phyloP scores from a whole-genome alignment of 2,113 vertebrate species.

The Lamprotornis superbus region DNA sequence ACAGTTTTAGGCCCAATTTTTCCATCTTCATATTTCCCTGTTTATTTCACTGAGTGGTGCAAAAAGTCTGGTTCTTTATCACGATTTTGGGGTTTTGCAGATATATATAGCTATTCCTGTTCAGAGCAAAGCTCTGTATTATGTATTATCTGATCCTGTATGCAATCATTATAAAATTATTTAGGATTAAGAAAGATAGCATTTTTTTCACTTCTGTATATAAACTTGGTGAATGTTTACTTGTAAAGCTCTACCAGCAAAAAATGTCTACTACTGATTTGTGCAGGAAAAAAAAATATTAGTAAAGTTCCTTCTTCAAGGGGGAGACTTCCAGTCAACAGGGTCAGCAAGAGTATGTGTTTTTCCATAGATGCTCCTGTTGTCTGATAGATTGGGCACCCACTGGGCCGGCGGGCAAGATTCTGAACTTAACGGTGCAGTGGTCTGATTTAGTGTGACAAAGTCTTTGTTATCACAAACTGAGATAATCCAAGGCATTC shows the following conservation, averaged over 20 bases:
- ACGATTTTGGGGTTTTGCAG: neutral
- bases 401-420: neutral
- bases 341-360: neutral
- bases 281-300: neutral
- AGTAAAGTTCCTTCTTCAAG: neutral
- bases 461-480: neutral
- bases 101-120: neutral
- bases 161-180: neutral
- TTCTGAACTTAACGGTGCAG: neutral
- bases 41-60: neutral
- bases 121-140: rapidly evolving
- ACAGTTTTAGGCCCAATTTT: neutral
- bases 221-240: neutral
- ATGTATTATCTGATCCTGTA: neutral
- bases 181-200: neutral
- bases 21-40: neutral
- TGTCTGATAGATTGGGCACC: neutral
- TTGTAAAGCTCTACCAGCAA: neutral
- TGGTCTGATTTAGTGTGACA: neutral
- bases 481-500: neutral
- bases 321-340: neutral
- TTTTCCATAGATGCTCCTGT: neutral
- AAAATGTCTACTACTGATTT: neutral
- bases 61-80: neutral
- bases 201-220: neutral